Base-by-base conservation (phyloP, 2,888 invertebrate genomes). In the Mycalesis mineus region DNA sequence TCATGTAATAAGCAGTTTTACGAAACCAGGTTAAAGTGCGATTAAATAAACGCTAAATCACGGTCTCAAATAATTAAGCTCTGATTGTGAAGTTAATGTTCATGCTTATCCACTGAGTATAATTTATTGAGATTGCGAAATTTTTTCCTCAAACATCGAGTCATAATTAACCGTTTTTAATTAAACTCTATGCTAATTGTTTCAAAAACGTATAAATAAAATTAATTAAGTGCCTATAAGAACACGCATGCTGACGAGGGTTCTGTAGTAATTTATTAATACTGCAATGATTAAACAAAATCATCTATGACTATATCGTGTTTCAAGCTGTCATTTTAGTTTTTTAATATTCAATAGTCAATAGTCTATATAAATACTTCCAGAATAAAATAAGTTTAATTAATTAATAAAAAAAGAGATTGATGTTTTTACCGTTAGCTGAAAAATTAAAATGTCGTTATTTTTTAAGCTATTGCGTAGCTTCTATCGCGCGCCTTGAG, bases 101-200 rank as follows among this genome's bases (percentile, higher is more conserved):
- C 29, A 51, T 47, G 44, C 14, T 70, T 75, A 74, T 80, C 80
- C 79, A 79, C 75, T 73, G 77, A 76, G 65, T 64, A 59, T 57
- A 59, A 64, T 66, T 65, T 70, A 61, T 70, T 68, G 70, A 69
- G 71, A 75, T 73, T 74, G 74, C 72, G 71, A 66, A 65, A 52
- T 36, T 59, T n/a, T 63, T 54, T 57, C 56, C 42, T 57, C 45
- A 55, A 54, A 57, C n/a, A 39, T 39, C 28, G 9, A 28, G 40
- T 1, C 29, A 56, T 22, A 9, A 31, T 8, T 9, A 15, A 47
- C 8, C 8, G 14, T 45, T 33, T 47, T 17, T 33, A 47, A 47
- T 47, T 31, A 17, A 33, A 14, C 22, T 11, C 14, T 47, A 14
- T 39, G 14, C 7, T 14, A 7, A 39, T 39, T 39, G 14, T 11